phyloP scores from a whole-genome alignment of 2,113 vertebrate genomes.

The Rhinolophus ferrumequinum region DNA sequence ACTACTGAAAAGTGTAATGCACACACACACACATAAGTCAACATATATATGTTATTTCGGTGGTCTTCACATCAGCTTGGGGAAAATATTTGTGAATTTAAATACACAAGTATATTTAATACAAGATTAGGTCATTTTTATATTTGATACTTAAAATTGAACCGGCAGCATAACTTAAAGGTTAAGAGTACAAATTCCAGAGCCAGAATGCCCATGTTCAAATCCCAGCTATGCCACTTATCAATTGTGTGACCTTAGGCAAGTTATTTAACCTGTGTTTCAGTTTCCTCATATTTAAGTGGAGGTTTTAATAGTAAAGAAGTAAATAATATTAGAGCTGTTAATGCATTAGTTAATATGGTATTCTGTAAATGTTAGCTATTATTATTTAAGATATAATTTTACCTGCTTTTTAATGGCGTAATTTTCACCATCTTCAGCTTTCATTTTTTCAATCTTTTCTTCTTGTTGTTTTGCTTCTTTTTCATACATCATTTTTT shows the following conservation, averaged over 20 bases:
- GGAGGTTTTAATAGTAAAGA: constrained; percentile 35
- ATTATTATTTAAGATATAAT: constrained; percentile 35
- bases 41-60: neutral
- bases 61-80: neutral
- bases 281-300: neutral
- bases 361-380: neutral
- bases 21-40: too few relatives aligned
- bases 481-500: constrained; percentile 93
- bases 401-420: constrained; percentile 95
- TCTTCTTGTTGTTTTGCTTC: constrained; percentile 96
- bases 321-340: neutral
- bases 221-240: neutral
- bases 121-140: constrained; percentile 5
- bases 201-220: neutral
- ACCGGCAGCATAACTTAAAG: neutral
- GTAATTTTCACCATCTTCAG: constrained; percentile 91
- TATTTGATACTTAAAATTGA: neutral
- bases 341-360: neutral
- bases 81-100: constrained; percentile 24
- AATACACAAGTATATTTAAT: neutral
- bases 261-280: neutral
- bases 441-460: constrained; percentile 94
- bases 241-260: neutral
- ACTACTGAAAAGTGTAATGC: neutral
- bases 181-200: neutral